Percentiles rank a stretch among this genome's conserved stretches.
Conservation (phyloP, 1,140 invertebrate genomes). For the Agrilus planipennis region DNA sequence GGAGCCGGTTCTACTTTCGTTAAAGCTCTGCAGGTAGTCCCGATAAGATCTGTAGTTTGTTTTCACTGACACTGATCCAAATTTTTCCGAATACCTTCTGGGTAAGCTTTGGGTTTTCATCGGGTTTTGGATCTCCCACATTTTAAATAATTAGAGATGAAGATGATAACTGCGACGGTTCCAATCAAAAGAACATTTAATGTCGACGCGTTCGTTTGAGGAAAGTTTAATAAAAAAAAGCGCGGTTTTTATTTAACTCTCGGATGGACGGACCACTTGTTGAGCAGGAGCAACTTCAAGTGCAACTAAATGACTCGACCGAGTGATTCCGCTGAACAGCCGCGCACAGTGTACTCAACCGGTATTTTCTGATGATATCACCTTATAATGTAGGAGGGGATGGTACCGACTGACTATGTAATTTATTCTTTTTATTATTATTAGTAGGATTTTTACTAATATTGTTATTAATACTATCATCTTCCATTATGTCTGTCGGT, state of each 20-base stretch:
- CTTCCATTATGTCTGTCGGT: too few species aligned
- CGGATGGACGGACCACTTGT: not conserved
- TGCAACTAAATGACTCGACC: conserved; percentile 2
- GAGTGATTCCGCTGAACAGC: conserved; percentile 1
- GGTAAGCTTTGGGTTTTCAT: not conserved
- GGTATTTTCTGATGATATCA: conserved; percentile 8
- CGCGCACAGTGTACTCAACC: conserved; percentile 5
- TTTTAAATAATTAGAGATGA: too few species aligned
- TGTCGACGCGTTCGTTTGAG: too few species aligned
- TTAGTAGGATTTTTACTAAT: too few species aligned
- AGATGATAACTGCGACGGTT: too few species aligned
- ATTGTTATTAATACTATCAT: too few species aligned
- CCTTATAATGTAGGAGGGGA: conserved; percentile 3
- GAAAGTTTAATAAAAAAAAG: not conserved
- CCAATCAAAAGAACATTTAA: too few species aligned
- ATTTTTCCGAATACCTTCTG: not conserved
- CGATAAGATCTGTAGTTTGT: conserved; percentile 21
- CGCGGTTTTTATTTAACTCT: not conserved
- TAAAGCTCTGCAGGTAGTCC: conserved; percentile 21
- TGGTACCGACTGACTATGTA: conserved; percentile 2
- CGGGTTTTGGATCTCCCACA: conserved; percentile 4
- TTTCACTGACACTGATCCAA: not conserved
- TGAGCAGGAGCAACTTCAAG: not conserved
- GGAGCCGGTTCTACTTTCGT: conserved; percentile 11
- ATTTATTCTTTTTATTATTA: too few species aligned